These are phyloP conservation scores for Sebastes melanostomus DNA, from an alignment of 2,797 vertebrate genomes.

Conservation along the genomic window DNA sequence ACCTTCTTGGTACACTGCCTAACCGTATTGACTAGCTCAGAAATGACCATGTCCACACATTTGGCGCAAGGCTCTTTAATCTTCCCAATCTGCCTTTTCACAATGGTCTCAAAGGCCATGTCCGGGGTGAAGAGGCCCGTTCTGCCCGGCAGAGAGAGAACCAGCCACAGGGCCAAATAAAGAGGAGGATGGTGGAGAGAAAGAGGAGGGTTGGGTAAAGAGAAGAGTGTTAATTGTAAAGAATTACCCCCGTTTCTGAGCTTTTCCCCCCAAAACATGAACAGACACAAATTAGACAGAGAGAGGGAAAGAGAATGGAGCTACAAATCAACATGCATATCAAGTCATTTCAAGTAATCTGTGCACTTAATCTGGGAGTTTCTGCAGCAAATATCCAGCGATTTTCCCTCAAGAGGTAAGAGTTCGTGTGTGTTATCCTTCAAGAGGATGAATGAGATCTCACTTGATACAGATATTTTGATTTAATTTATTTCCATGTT, in stretches of 20 bases:
- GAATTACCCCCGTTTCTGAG: slow-evolving; percentile 28
- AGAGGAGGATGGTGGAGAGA: slow-evolving; percentile 43
- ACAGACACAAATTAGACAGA: slow-evolving; percentile 15
- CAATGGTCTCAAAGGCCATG: slow-evolving; percentile 99
- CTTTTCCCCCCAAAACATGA: slow-evolving; percentile 23
- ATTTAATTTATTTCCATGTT: neutral
- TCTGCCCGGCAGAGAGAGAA: slow-evolving; percentile 87
- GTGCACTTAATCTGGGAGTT: neutral
- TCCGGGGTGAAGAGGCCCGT: slow-evolving; percentile 99
- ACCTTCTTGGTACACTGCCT: slow-evolving; percentile 99
- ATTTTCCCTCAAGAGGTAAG: neutral
- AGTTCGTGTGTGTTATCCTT: neutral
- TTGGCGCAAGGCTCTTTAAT: slow-evolving; percentile 99
- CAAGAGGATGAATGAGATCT: neutral
- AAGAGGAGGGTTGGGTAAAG: slow-evolving; percentile 70
- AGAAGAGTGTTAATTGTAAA: slow-evolving; percentile 78
- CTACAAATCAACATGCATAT: neutral
- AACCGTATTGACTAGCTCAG: slow-evolving; percentile 99
- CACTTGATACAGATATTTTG: neutral
- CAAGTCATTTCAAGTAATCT: neutral
- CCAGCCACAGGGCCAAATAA: slow-evolving; percentile 58
- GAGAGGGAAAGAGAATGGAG: neutral
- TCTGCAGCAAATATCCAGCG: neutral
- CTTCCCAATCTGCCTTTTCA: slow-evolving; percentile 99
- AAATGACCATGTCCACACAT: slow-evolving; percentile 99